Conservation (phyloP, 2,888 invertebrate genomes). For the Lissonota sp. region DNA sequence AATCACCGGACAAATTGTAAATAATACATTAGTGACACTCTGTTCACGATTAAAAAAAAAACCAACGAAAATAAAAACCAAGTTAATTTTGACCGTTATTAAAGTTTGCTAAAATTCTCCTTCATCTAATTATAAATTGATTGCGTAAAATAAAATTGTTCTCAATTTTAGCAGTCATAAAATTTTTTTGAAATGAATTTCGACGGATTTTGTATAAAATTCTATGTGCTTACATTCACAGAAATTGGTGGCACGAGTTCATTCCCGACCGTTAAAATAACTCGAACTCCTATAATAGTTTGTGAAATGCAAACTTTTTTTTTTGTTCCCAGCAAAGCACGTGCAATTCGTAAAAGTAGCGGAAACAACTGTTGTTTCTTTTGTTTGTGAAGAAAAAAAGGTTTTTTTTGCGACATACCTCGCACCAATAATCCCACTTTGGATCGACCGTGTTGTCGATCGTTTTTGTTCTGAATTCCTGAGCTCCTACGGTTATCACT, state of each 20-base stretch:
- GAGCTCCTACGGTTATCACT: conserved; percentile 95
- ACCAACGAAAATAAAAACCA: background rate
- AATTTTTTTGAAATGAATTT: background rate
- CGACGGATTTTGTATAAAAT: background rate
- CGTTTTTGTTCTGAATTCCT: conserved; percentile 96
- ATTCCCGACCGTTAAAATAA: conserved; percentile 28
- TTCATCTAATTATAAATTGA: background rate
- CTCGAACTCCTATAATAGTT: background rate
- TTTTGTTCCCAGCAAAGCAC: conserved; percentile 73
- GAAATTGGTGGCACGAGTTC: conserved; percentile 27
- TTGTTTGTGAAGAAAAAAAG: background rate
- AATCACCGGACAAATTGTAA: conserved; percentile 6
- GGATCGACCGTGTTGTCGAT: conserved; percentile 98
- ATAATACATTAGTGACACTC: conserved; percentile 23
- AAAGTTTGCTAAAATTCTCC: background rate
- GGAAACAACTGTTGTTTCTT: conserved; percentile 12
- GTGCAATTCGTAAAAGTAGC: conserved; percentile 70
- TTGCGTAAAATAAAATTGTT: background rate
- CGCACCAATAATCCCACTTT: conserved; percentile 98
- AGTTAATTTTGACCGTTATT: background rate
- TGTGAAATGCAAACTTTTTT: conserved; percentile 56
- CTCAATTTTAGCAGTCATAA: background rate
- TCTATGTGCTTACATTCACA: conserved; percentile 41
- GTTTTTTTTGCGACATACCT: conserved; percentile 87
- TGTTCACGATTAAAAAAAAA: conserved; percentile 16